phyloP scores from a whole-genome alignment of 2,113 vertebrate species.

The Hemichromis elongatus region DNA sequence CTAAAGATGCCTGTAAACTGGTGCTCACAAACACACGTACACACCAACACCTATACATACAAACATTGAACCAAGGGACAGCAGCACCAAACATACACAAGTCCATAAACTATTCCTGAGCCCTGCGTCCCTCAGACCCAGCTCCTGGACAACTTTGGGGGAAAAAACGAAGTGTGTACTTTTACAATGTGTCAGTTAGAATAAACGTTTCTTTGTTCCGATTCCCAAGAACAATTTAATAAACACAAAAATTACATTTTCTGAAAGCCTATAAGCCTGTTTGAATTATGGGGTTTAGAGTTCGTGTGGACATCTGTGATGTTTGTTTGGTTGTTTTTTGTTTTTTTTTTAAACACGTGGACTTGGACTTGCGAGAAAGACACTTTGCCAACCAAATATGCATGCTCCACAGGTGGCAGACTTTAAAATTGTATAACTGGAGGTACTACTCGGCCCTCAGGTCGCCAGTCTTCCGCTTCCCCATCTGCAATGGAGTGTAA shows the following conservation, averaged over 20 bases:
- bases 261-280: not conserved
- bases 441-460: not conserved
- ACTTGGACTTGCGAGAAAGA: not conserved
- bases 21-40: too few relatives aligned
- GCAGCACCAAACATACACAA: too few relatives aligned
- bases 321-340: not conserved
- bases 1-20: too few relatives aligned
- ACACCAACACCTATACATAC: too few relatives aligned
- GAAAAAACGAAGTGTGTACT: not conserved
- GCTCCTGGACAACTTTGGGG: not conserved
- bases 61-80: too few relatives aligned
- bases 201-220: not conserved
- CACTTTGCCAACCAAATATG: not conserved
- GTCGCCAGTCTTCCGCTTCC: not conserved
- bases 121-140: too few relatives aligned
- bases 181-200: not conserved
- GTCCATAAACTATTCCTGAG: too few relatives aligned
- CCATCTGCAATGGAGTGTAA: not conserved
- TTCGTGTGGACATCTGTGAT: not conserved
- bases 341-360: not conserved
- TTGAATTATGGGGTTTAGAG: not conserved
- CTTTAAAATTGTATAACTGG: not conserved
- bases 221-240: not conserved
- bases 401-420: not conserved
- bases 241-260: not conserved